phyloP scores from a whole-genome alignment of 1,140 invertebrate species.

The Harpegnathos saltator region DNA sequence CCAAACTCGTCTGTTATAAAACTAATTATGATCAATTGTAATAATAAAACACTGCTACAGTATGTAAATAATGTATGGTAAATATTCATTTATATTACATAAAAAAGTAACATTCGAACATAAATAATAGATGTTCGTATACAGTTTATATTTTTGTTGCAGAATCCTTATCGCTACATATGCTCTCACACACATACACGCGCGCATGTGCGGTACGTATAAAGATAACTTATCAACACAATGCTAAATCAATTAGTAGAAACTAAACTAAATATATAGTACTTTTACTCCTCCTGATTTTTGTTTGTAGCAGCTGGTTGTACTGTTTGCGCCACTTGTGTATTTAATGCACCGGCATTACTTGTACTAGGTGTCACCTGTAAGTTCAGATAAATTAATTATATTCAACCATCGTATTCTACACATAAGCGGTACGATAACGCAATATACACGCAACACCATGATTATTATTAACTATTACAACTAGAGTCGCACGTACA shows the following conservation, averaged over 20 bases:
- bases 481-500: too few species aligned
- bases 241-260: constrained; percentile 12
- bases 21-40: constrained; percentile 19
- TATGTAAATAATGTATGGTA: too few species aligned
- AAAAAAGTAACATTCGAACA: neutral
- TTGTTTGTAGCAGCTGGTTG: constrained; percentile 32
- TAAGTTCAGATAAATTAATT: constrained; percentile 21
- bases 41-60: neutral
- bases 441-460: too few species aligned
- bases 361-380: constrained; percentile 33
- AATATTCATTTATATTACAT: constrained; percentile 25
- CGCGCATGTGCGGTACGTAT: neutral
- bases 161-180: neutral
- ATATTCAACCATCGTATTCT: neutral
- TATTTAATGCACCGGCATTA: neutral
- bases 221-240: constrained; percentile 18
- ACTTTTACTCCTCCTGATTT: constrained; percentile 34
- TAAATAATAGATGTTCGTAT: constrained; percentile 44
- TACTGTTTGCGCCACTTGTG: constrained; percentile 1
- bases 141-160: neutral
- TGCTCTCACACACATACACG: neutral
- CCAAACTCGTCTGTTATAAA: neutral
- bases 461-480: too few species aligned
- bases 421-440: too few species aligned
- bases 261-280: neutral